These are phyloP conservation scores for Rhagophthalmus giganteus DNA, from an alignment of 2,888 invertebrate species.

Conservation along the genomic window DNA sequence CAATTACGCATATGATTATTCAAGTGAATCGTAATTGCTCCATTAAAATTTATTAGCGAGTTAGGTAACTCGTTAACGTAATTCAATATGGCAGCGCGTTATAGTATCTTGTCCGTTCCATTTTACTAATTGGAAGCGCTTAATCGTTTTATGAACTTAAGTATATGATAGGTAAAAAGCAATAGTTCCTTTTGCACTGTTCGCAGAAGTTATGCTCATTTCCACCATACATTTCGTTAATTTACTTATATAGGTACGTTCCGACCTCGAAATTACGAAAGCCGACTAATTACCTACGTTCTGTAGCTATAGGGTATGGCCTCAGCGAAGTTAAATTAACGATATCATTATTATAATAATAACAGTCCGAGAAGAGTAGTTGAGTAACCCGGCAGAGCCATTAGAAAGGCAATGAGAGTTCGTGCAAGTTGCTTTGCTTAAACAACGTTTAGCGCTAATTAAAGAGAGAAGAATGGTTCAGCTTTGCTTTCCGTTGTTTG, in stretches of 20 bases:
- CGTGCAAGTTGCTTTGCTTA: slow-evolving; percentile 34
- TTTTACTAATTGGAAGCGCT: no score
- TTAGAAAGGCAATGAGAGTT: slow-evolving; percentile 36
- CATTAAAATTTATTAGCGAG: no score
- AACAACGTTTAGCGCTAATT: slow-evolving; percentile 42
- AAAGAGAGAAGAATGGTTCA: slow-evolving; percentile 36
- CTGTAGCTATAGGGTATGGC: slow-evolving; percentile 12
- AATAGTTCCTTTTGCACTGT: not conserved
- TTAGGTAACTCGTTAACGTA: no score
- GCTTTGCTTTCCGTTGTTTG: slow-evolving; percentile 34
- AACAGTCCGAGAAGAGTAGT: slow-evolving; percentile 27
- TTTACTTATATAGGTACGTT: no score
- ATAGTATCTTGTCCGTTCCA: no score
- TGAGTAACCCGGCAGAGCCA: slow-evolving; percentile 34
- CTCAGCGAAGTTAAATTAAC: slow-evolving; percentile 24
- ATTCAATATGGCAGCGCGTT: no score
- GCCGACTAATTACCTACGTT: slow-evolving; percentile 17
- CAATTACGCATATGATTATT: no score
- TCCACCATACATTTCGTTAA: no score
- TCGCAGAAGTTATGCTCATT: not conserved
- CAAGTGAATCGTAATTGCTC: no score
- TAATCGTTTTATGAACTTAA: not conserved
- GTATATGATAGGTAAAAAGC: not conserved
- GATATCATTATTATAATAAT: slow-evolving; percentile 34
- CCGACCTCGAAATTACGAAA: slow-evolving; percentile 7